Evolutionary conservation across 1,140 invertebrate species (phyloP).

Genomic region (Apis florea): DNA sequence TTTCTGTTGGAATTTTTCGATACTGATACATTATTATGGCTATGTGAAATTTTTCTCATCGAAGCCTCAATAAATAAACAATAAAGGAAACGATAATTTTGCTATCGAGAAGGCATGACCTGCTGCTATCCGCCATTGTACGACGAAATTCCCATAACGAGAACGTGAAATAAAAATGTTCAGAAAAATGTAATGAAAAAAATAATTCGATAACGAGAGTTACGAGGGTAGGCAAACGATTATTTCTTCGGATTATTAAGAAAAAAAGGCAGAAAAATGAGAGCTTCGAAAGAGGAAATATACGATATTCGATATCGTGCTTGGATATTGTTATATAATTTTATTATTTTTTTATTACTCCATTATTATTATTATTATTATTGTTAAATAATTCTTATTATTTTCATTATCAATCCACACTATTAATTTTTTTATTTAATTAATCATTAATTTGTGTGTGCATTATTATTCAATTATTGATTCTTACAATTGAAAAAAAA

Average conservation of each 20-base stretch:
- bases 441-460: neutral
- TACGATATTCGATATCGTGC: neutral
- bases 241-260: neutral
- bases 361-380: neutral
- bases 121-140: conserved; percentile 7
- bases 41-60: neutral
- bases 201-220: neutral
- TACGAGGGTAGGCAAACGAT: neutral
- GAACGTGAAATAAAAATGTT: conserved; percentile 27
- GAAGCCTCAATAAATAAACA: neutral
- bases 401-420: neutral
- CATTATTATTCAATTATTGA: neutral
- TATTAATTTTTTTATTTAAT: neutral
- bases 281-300: neutral
- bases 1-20: neutral
- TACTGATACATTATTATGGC: neutral
- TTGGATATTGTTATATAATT: neutral
- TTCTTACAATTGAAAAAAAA: too few relatives aligned
- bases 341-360: neutral
- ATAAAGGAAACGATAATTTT: conserved; percentile 21
- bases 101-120: conserved; percentile 26
- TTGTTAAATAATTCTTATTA: neutral
- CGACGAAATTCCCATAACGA: conserved; percentile 1
- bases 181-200: neutral
- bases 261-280: neutral